Evolutionary conservation across 2,113 vertebrate species (phyloP), one percentile per base, ranked within the genome.

Genomic region (Kryptolebias marmoratus): DNA sequence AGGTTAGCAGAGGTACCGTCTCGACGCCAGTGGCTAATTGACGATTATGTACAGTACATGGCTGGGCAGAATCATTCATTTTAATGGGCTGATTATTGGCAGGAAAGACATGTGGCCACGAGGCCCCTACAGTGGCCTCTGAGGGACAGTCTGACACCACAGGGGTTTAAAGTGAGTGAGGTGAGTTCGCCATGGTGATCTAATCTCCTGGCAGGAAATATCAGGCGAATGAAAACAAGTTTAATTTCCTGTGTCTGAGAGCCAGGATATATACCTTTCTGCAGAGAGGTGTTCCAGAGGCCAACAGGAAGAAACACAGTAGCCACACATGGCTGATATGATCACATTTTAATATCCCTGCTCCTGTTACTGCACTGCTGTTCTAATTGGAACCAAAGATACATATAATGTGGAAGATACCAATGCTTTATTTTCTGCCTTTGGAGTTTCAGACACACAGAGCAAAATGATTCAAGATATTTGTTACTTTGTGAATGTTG

Each of bases 31-130:
- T 45, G 75, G 84, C 80, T 93, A 94, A 94, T 92, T 91, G 91
- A 91, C 71, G 86, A 91, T 91, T 92, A 92, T 93, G 90, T 91
- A 90, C 85, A 87, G 88, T 87, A 79, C 75, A 83, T 50, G 68
- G 83, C 87, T 84, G 73, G 74, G 86, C 67, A 61, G 71, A 91
- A 86, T 84, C 84, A 81, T 90, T 92, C 63, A 84, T 91, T 91
- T 92, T 92, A 94, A 93, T 90, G 83, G 93, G 84, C 64, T 89
- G 87, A 92, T 92, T 93, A 92, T 92, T 90, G 90, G 90, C 89
- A 93, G 88, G 84, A 89, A 89, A 87, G 91, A 91, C 81, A 89
- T 86, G 89, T 65, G 73, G 85, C 82, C n/a, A 10, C 59, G 54
- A 71, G 80, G 79, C 79, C 75, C 78, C 70, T 73, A 69, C 1